Conservation (phyloP, 1,140 invertebrate species). For the Matsumurasca onukii region DNA sequence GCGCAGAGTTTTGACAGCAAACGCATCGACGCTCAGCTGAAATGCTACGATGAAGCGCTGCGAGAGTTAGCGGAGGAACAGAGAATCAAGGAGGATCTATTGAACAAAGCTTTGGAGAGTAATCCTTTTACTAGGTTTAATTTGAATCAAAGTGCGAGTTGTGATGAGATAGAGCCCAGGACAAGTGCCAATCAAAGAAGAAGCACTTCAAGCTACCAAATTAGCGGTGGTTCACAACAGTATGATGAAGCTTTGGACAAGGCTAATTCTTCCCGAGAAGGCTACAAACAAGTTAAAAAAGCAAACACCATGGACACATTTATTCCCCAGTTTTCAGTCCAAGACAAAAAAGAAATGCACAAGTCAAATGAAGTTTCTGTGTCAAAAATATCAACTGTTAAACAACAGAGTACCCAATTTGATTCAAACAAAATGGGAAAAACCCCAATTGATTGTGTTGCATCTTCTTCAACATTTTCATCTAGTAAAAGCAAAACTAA, state of each 20-base stretch:
- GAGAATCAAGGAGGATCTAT: constrained; percentile 10
- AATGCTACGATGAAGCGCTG: constrained; percentile 44
- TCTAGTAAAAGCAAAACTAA: no score
- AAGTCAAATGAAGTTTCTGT: neutral
- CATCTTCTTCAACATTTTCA: neutral
- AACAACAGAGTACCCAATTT: no score
- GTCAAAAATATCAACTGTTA: no score
- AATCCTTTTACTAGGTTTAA: neutral
- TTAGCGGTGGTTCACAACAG: neutral
- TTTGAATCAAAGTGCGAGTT: constrained; percentile 6
- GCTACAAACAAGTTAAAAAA: neutral
- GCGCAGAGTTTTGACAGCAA: constrained; percentile 31
- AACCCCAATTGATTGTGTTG: no score
- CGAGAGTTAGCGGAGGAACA: constrained; percentile 40
- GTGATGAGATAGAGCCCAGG: constrained; percentile 1
- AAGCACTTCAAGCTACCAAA: neutral
- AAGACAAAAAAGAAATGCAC: neutral
- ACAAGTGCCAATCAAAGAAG: neutral
- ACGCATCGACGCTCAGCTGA: constrained; percentile 42
- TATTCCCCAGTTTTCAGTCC: neutral
- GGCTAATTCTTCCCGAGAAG: neutral
- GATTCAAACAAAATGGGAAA: no score
- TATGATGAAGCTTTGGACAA: neutral
- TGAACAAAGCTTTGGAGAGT: constrained; percentile 1
- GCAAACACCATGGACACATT: constrained; percentile 3